Evolutionary conservation across 2,888 invertebrate species (phyloP).

Genomic region (Tachystola acroxantha): DNA sequence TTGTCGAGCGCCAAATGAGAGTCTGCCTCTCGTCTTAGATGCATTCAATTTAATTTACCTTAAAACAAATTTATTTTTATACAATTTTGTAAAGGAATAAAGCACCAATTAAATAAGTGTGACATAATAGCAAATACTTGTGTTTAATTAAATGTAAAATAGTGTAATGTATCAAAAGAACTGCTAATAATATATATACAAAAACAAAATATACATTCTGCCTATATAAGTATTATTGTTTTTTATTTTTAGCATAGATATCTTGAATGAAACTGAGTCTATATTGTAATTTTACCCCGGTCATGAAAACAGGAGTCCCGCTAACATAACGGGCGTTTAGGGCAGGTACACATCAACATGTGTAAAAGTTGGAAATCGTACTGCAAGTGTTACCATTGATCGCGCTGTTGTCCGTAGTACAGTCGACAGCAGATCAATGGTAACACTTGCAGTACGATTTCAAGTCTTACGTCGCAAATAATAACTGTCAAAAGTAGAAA

Average conservation of each 20-base stretch:
- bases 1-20: background rate
- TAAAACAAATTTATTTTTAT: conserved; percentile 50
- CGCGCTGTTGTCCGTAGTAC: too few species aligned
- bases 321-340: too few species aligned
- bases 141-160: conserved; percentile 51
- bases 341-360: too few species aligned
- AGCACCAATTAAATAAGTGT: conserved; percentile 64
- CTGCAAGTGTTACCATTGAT: too few species aligned
- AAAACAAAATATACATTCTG: conserved; percentile 69
- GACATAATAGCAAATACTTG: conserved; percentile 61
- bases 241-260: too few species aligned
- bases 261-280: too few species aligned
- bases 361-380: too few species aligned
- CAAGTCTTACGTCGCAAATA: too few species aligned
- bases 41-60: conserved; percentile 3
- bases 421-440: too few species aligned
- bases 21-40: conserved; percentile 3
- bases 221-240: conserved; percentile 28
- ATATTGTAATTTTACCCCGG: background rate
- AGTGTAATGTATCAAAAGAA: conserved; percentile 57
- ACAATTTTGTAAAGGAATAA: conserved; percentile 45
- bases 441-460: too few species aligned
- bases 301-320: too few species aligned
- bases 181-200: conserved; percentile 72
- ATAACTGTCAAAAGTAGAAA: too few species aligned